A percentile compares a stretch with the other conserved stretches of the same genome.
Evolutionary conservation across 1,140 invertebrate genomes (phyloP).

Genomic region (Lasioglossum albipes): DNA sequence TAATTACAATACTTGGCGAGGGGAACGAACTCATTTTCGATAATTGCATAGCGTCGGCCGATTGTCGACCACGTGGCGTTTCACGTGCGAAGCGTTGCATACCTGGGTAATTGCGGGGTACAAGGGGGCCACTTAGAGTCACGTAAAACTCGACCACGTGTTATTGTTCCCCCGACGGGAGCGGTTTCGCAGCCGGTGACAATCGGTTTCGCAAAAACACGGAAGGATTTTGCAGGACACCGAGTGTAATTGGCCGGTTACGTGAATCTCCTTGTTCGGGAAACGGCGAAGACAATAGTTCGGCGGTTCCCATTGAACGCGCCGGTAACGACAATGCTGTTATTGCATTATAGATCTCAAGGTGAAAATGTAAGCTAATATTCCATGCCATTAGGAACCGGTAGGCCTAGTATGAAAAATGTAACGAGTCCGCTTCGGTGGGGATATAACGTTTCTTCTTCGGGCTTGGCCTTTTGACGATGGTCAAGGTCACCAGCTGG

Average conservation of each 20-base stretch:
- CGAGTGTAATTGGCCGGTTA: not conserved
- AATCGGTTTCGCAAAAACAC: no score
- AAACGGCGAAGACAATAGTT: not conserved
- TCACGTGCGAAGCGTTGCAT: no score
- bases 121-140: no score
- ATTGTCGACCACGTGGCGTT: no score
- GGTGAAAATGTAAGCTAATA: conserved; percentile 30
- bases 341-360: conserved; percentile 38
- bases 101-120: no score
- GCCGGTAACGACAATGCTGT: conserved; percentile 22
- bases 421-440: conserved; percentile 22
- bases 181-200: no score
- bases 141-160: no score
- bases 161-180: no score
- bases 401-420: conserved; percentile 46
- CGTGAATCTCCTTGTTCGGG: no score
- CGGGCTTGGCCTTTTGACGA: conserved; percentile 55
- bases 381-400: conserved; percentile 16
- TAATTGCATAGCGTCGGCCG: no score
- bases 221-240: not conserved
- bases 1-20: no score
- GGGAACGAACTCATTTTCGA: no score
- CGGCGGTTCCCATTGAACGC: not conserved
- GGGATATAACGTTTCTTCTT: conserved; percentile 48
- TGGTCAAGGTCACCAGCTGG: conserved; percentile 51